Base-by-base conservation (phyloP, 2,113 vertebrate species). In the Gavialis gangeticus region DNA sequence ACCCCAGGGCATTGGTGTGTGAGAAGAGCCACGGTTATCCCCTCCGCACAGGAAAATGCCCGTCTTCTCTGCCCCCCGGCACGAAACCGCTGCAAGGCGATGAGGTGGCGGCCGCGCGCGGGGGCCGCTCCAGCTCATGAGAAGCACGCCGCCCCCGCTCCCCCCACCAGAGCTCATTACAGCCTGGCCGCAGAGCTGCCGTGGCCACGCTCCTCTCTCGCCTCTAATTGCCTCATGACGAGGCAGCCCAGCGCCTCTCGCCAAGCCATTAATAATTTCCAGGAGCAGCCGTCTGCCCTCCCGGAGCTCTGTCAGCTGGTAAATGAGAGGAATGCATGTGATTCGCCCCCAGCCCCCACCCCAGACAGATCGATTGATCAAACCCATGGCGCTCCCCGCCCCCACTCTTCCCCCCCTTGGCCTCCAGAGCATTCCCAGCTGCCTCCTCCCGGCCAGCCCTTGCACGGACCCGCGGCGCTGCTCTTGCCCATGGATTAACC, bases 311-410 rank as follows among this genome's bases (percentile, higher is more conserved):
- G 91, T 97, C 96, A 97, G 95, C 87, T 80, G 94, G 81, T 10
- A 87, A 96, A 67, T 87, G 94, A 79, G 85, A 67, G 76, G 56
- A 94, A 75, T 7, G 60, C 88, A 28, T 2, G 75, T 7, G 3
- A n/a, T 12, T 81, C 76, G 89, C 55, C 22, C 55, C 60, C 91
- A 83, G 58, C 57, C 83, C 84, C 77, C 79, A 30, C 62, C 30
- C 58, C 64, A 6, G 19, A 82, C 81, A 84, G 87, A 96, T 97
- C 97, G 97, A 98, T 97, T 97, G 82, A 94, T 87, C 94, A 93
- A 90, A 94, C 37, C 91, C 90, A 73, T 0, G 46, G 4, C 57
- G 63, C 58, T 37, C 77, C 27, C 54, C 77, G 28, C 3, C 77
- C 69, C 60, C 54, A 18, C 1, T 67, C 17, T 1, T 54, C 9